These are phyloP conservation scores for Paradisaea rubra DNA, from an alignment of 2,113 vertebrate genomes.

Conservation along the genomic window DNA sequence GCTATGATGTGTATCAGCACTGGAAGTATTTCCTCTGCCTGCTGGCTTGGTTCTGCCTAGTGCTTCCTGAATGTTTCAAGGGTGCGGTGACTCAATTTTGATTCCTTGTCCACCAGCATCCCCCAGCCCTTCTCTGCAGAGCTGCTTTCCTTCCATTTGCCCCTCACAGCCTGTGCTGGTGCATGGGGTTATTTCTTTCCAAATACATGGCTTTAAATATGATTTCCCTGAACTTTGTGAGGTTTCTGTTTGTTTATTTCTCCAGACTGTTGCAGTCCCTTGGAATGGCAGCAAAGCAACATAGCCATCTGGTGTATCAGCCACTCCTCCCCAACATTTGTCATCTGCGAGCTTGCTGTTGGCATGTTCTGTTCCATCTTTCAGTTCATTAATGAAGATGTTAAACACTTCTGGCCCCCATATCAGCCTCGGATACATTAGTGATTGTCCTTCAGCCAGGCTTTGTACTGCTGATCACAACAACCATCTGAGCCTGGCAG, in stretches of 20 bases:
- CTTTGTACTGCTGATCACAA: neutral
- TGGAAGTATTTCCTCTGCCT: neutral
- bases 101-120: neutral
- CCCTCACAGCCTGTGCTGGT: neutral
- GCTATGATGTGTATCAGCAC: accelerated
- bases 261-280: neutral
- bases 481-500: neutral
- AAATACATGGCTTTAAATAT: neutral
- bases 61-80: neutral
- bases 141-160: neutral
- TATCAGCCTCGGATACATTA: neutral
- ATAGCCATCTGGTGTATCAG: neutral
- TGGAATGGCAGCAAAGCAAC: neutral
- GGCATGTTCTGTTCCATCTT: neutral
- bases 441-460: neutral
- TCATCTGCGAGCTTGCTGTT: neutral
- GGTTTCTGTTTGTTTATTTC: neutral
- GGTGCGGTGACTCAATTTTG: neutral
- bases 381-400: neutral
- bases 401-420: neutral
- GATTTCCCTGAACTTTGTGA: neutral
- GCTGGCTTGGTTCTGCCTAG: neutral
- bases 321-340: neutral
- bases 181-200: neutral
- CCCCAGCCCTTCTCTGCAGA: neutral